Conservation (phyloP, 2,797 vertebrate genomes). For the Scomberomorus guttatus region DNA sequence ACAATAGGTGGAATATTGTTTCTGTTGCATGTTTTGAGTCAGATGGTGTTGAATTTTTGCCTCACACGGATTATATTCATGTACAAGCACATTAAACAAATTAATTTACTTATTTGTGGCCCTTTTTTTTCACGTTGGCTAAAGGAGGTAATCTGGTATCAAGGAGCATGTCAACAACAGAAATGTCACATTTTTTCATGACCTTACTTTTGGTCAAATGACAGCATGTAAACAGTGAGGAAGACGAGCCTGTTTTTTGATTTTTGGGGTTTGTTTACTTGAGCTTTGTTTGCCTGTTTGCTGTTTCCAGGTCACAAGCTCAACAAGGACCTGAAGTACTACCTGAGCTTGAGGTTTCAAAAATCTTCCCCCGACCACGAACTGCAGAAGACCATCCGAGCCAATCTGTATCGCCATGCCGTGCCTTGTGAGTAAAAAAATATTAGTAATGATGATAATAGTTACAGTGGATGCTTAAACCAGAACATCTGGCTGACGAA, state of each 20-base stretch:
- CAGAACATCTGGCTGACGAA: slow-evolving; percentile 28
- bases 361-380: slow-evolving; percentile 94
- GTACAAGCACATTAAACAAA: neutral
- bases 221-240: slow-evolving; percentile 3
- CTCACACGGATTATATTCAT: neutral
- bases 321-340: slow-evolving; percentile 93
- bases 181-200: slow-evolving; percentile 40
- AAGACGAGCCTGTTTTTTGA: slow-evolving; percentile 1
- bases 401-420: slow-evolving; percentile 95
- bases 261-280: slow-evolving; percentile 27
- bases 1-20: neutral
- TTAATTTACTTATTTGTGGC: neutral
- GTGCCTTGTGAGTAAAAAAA: slow-evolving; percentile 94
- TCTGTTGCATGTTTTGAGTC: neutral
- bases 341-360: slow-evolving; percentile 95
- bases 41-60: neutral
- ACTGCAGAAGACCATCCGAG: slow-evolving; percentile 94
- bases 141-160: neutral
- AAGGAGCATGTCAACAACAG: slow-evolving; percentile 15
- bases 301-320: slow-evolving; percentile 89
- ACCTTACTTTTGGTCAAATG: slow-evolving; percentile 24
- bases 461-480: slow-evolving; percentile 4
- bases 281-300: slow-evolving; percentile 40
- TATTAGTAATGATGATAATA: neutral
- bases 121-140: neutral